These are phyloP conservation scores for Sminthopsis crassicaudata DNA, from an alignment of 2,113 vertebrate species.

Conservation along the genomic window DNA sequence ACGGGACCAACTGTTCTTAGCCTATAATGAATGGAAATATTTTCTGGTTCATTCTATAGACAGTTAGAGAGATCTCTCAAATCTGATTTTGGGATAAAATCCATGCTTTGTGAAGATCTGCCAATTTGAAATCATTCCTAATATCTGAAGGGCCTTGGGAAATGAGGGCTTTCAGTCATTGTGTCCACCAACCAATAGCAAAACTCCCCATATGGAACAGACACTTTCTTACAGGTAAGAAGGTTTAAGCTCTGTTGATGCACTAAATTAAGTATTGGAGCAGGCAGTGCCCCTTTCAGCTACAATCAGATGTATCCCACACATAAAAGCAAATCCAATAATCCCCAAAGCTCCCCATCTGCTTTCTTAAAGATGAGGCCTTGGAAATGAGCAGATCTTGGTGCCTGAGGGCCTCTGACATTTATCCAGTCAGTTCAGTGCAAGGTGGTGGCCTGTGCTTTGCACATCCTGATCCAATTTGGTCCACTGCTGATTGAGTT, in stretches of 20 bases:
- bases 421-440: neutral
- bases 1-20: neutral
- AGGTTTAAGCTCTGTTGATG: slow-evolving; percentile 62
- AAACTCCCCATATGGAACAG: slow-evolving; percentile 25
- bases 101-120: neutral
- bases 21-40: neutral
- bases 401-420: slow-evolving; percentile 76
- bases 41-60: neutral
- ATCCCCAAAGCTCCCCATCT: slow-evolving; percentile 54
- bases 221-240: slow-evolving; percentile 53
- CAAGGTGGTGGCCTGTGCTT: slow-evolving; percentile 43
- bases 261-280: slow-evolving; percentile 59
- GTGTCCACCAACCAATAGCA: fast-evolving
- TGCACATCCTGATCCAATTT: slow-evolving; percentile 73
- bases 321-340: slow-evolving; percentile 79
- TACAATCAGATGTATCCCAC: slow-evolving; percentile 70
- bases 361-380: slow-evolving; percentile 5
- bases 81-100: neutral
- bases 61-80: neutral
- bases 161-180: slow-evolving; percentile 30
- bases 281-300: slow-evolving; percentile 70
- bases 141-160: fast-evolving
- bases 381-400: slow-evolving; percentile 32
- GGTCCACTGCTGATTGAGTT: slow-evolving; percentile 64
- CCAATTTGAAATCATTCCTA: neutral